Evolutionary conservation across 37 sponge, comb jelly and placozoan genomes (phyloP).

Genomic region (Beroe ovata): DNA sequence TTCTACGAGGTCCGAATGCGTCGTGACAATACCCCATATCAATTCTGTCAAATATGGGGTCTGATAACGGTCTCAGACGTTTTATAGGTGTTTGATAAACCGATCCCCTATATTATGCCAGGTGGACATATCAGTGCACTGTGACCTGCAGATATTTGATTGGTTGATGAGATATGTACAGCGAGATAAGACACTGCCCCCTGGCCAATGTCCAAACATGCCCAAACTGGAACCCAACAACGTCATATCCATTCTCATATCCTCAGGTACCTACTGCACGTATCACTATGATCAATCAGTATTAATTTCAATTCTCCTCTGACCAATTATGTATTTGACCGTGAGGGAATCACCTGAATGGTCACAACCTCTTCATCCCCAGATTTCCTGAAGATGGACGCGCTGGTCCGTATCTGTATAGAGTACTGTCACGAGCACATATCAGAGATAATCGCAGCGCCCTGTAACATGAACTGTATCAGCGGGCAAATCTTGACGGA

Average conservation of each 20-base stretch:
- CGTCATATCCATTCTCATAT: constrained; percentile 83
- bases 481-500: constrained; percentile 69
- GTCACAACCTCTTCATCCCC: too few relatives aligned
- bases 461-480: constrained; percentile 82
- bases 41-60: too few relatives aligned
- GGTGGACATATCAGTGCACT: constrained; percentile 96
- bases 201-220: constrained; percentile 29
- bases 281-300: too few relatives aligned
- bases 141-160: constrained; percentile 88
- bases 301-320: too few relatives aligned
- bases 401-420: constrained; percentile 78
- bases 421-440: constrained; percentile 79
- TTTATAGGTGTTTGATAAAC: too few relatives aligned
- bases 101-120: too few relatives aligned
- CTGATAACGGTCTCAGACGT: too few relatives aligned
- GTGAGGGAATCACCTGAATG: too few relatives aligned
- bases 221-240: constrained; percentile 76
- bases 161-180: constrained; percentile 94
- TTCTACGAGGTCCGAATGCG: too few relatives aligned
- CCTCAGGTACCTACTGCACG: constrained; percentile 42
- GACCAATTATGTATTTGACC: too few relatives aligned
- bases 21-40: too few relatives aligned
- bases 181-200: constrained; percentile 73
- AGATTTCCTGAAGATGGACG: constrained; percentile 87
- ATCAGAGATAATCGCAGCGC: constrained; percentile 73